Evolutionary conservation across 2,113 vertebrate genomes (phyloP).

Genomic region (Equus quagga): DNA sequence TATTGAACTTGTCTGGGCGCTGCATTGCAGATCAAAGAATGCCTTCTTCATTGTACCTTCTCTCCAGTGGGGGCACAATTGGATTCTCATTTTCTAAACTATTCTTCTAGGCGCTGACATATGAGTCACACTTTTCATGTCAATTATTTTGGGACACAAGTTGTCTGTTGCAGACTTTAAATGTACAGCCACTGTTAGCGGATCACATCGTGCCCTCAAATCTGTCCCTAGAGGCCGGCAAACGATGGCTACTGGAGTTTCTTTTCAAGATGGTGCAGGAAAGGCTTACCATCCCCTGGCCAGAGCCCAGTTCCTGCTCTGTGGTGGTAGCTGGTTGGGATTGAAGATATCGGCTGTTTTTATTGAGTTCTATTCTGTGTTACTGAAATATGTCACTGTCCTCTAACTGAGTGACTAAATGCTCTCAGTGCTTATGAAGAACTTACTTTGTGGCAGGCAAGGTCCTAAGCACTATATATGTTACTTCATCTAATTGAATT

Average conservation of each 20-base stretch:
- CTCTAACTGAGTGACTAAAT: not conserved
- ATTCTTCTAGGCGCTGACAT: not conserved
- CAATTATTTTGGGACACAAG: not conserved
- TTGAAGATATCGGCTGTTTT: not conserved
- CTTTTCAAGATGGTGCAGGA: not conserved
- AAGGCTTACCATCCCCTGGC: not conserved
- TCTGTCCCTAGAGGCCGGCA: not conserved
- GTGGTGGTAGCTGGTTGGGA: not conserved
- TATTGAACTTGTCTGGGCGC: not conserved
- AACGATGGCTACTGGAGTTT: not conserved
- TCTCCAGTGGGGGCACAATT: fast-evolving
- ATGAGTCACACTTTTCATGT: not conserved
- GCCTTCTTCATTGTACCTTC: not conserved
- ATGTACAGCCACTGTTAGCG: not conserved
- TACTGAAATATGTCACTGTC: not conserved
- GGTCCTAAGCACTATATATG: not conserved
- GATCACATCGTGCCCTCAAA: not conserved
- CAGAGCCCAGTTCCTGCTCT: not conserved
- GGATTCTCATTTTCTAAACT: not conserved
- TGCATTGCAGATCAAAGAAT: not conserved
- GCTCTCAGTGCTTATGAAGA: not conserved
- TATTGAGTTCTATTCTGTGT: not conserved
- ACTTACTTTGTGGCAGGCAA: not conserved
- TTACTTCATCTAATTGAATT: not conserved
- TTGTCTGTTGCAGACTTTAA: not conserved